phyloP scores from a whole-genome alignment of 1,140 invertebrate genomes.

The Asobara japonica region DNA sequence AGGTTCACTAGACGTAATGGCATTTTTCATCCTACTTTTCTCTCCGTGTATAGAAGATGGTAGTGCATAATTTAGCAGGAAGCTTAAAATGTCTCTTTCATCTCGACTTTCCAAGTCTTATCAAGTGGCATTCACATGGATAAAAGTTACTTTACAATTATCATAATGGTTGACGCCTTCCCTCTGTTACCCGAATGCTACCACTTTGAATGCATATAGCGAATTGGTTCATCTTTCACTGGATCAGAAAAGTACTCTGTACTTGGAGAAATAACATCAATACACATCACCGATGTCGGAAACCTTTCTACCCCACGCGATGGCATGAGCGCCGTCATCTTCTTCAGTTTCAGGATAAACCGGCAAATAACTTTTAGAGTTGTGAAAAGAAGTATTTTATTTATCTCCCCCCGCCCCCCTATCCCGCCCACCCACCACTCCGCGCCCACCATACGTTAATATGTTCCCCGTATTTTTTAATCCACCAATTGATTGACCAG shows the following conservation, averaged over 20 bases:
- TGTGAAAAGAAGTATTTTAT: too few relatives aligned
- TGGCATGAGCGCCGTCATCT: too few relatives aligned
- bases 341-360: too few relatives aligned
- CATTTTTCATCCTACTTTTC: neutral
- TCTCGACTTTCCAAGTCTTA: neutral
- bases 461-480: neutral
- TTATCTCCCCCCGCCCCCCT: too few relatives aligned
- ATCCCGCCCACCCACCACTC: too few relatives aligned
- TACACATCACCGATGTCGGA: too few relatives aligned
- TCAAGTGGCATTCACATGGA: neutral
- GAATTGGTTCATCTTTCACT: neutral
- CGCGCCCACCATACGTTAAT: neutral
- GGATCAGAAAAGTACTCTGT: too few relatives aligned
- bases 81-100: neutral
- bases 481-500: neutral
- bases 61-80: neutral
- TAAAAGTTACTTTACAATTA: neutral
- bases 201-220: neutral
- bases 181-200: neutral
- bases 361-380: too few relatives aligned
- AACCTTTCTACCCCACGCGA: too few relatives aligned
- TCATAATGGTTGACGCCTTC: neutral
- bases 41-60: neutral
- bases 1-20: neutral
- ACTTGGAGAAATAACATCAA: too few relatives aligned